Evolutionary conservation across 2,888 invertebrate species (phyloP), one percentile per base, ranked within the genome.

Genomic region (Hirtodrosophila confusa): DNA sequence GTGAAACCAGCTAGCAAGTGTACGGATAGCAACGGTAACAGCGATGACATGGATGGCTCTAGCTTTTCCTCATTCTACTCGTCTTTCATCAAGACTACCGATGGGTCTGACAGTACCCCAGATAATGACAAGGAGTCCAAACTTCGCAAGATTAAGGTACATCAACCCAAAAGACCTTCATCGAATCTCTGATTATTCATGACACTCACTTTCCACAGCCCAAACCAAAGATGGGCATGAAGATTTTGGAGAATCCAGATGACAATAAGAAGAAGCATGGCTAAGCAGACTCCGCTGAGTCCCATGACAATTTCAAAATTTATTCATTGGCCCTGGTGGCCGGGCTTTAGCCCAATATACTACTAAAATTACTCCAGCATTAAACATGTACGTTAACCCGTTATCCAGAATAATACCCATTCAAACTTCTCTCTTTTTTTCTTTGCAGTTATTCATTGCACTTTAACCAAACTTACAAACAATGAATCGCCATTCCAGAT

Each of bases 61-160:
- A 95, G 94, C 87, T 93, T 93, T 77, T 95, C 95, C 0, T 95
- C 95, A 0, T 95, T 94, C 77, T 95, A 95, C 89, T 95, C 95
- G 0, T 95, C 95, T 0, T 94, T 95, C 83, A 93, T 95, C 51
- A 95, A 94, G 90, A 95, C 90, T 3, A 91, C 90, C 3, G 95
- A 95, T 55, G 93, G 91, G n/a, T 91, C 91, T 0, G 91, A 90
- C 36, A 90, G 90, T 64, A 89, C 87, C 8, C 89, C 88, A n/a
- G 90, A 90, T 47, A 88, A 80, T 39, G 91, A 91, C 0, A 91
- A 90, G 60, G 87, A 90, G 2, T 65, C 76, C 6, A 90, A 82
- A 35, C 76, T 80, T 40, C 75, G 83, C 37, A 88, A 87, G 63
- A 71, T 79, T 10, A 89, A 89, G 68, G 86, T 89, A 69, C 7